These are phyloP conservation scores for Dendrolimus kikuchii DNA, from an alignment of 1,140 invertebrate genomes.

Conservation along the genomic window DNA sequence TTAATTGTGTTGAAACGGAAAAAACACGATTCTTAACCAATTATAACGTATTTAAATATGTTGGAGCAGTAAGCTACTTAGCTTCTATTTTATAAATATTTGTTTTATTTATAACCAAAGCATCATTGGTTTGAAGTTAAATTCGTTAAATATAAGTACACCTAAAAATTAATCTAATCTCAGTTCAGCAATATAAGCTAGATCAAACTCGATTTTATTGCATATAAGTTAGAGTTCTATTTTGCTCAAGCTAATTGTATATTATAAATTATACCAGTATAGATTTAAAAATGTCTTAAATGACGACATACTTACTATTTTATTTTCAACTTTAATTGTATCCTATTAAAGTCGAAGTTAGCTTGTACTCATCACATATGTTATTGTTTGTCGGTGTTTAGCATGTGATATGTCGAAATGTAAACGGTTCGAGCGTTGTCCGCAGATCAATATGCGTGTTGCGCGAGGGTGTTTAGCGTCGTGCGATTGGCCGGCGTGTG, in stretches of 20 bases:
- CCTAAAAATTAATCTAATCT: too few species aligned
- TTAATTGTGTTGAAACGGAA: too few species aligned
- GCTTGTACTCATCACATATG: slow-evolving; percentile 27
- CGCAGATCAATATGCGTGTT: slow-evolving; percentile 69
- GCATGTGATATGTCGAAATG: slow-evolving; percentile 70
- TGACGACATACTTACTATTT: slow-evolving; percentile 1
- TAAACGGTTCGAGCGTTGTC: slow-evolving; percentile 65
- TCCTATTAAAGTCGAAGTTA: slow-evolving; percentile 33
- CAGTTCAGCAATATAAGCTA: too few species aligned
- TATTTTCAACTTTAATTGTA: slow-evolving; percentile 30
- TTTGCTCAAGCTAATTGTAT: background rate
- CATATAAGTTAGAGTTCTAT: too few species aligned
- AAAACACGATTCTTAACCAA: too few species aligned
- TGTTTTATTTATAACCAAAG: too few species aligned
- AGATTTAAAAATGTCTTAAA: slow-evolving; percentile 18
- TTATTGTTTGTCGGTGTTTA: slow-evolving; percentile 69
- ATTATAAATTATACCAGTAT: slow-evolving; percentile 47
- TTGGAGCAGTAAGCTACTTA: too few species aligned
- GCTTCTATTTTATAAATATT: too few species aligned
- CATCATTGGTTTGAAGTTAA: too few species aligned
- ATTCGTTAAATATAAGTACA: too few species aligned
- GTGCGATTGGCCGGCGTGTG: slow-evolving; percentile 57
- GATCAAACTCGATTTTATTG: too few species aligned
- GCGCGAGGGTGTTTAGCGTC: slow-evolving; percentile 56
- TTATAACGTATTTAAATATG: too few species aligned